Evolutionary conservation across 1,140 invertebrate genomes (phyloP), one percentile per base, ranked within the genome.

Genomic region (Antheraea mylitta): DNA sequence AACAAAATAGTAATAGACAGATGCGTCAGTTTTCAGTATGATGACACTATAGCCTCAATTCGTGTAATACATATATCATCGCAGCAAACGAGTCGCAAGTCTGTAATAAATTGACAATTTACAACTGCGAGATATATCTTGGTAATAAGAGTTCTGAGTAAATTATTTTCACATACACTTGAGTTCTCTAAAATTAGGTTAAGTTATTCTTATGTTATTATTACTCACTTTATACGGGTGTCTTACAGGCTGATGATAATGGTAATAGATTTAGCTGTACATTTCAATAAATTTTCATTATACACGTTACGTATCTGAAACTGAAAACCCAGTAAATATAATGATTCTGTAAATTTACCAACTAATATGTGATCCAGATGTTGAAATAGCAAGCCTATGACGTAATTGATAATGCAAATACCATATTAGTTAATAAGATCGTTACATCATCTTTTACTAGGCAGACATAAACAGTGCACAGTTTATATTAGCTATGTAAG

Each of bases 401-500:
- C 45, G 9, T 53, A 53, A 65, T 19, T 19, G 18, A 68, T 64
- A 60, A 59, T 68, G 61, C 66, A 58, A 71, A 71, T 66, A 48
- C 69, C 61, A 42, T 60, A 65, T 60, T 65, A 38, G 58, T 18
- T 13, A 62, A 45, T 68, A 45, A 53, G 58, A 19, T 10, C 48
- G 22, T 68, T 68, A 71, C 70, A 65, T 71, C 66, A 71, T 36
- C 37, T 48, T 36, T 64, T 45, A 61, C 60, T 16, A 22, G 38
- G 37, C 64, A 66, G 66, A 68, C 48, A 38, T 71, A 71, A 71
- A 71, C 70, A 68, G 18, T 60, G 30, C 13, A 42, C 59, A 48
- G 64, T 69, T 74, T 75, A 74, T 36, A 67, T 71, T 62, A 69
- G 7, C 53, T 62, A 69, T 71, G 69, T 71, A 60, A 66, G 38